These are phyloP conservation scores for Diabrotica virgifera DNA, from an alignment of 1,140 invertebrate species.

Conservation along the genomic window DNA sequence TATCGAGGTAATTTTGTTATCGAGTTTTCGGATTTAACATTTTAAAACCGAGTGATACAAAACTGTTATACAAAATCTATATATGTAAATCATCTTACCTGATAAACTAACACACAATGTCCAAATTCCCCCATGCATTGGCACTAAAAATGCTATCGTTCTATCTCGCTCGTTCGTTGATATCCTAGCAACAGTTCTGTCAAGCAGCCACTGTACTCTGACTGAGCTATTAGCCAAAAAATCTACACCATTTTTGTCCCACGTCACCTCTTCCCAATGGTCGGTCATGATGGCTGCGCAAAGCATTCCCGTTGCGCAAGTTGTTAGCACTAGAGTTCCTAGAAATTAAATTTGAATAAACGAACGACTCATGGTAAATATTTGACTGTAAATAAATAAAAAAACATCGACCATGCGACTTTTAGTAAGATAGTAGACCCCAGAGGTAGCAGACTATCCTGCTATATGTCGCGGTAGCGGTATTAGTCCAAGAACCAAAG, in stretches of 20 bases:
- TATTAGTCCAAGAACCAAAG: too few relatives aligned
- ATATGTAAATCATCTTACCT: conserved; percentile 52
- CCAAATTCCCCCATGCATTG: conserved; percentile 85
- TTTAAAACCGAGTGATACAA: background rate
- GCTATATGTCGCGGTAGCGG: too few relatives aligned
- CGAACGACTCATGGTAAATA: too few relatives aligned
- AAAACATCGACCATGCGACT: too few relatives aligned
- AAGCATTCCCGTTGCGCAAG: conserved; percentile 69
- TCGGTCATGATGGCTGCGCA: conserved; percentile 81
- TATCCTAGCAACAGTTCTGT: conserved; percentile 60
- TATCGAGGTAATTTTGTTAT: too few relatives aligned
- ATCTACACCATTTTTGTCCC: conserved; percentile 60
- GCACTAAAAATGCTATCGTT: conserved; percentile 66
- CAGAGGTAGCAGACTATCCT: too few relatives aligned
- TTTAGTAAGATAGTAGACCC: too few relatives aligned
- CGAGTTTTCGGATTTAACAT: too few relatives aligned
- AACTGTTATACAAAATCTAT: background rate
- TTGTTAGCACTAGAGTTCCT: conserved; percentile 54
- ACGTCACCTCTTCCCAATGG: conserved; percentile 79
- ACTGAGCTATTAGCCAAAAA: conserved; percentile 54
- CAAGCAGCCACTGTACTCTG: conserved; percentile 62
- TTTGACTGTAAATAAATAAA: too few relatives aligned
- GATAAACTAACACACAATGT: conserved; percentile 75
- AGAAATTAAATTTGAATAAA: conserved; percentile 17
- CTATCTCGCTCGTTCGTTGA: conserved; percentile 37